phyloP scores from a whole-genome alignment of 2,888 invertebrate species.

The Heteropelma amictum region DNA sequence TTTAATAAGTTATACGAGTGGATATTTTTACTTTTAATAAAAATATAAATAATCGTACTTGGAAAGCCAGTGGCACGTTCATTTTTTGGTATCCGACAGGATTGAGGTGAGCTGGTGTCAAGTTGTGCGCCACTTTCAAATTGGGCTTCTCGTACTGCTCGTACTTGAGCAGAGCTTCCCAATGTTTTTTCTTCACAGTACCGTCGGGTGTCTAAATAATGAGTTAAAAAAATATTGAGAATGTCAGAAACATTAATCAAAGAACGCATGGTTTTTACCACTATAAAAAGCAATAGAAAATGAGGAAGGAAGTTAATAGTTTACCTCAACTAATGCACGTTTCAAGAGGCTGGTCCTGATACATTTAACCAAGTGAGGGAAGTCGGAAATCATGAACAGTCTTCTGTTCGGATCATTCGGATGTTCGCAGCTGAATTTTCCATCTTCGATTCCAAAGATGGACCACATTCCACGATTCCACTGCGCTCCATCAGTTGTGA shows the following conservation, averaged over 20 bases:
- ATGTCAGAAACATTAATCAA: too few relatives aligned
- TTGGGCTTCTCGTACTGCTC: neutral
- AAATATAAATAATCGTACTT: neutral
- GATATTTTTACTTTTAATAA: neutral
- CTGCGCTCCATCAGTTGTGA: constrained; percentile 61
- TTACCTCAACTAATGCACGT: too few relatives aligned
- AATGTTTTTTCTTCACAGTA: neutral
- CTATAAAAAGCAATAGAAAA: too few relatives aligned
- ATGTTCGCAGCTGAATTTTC: constrained; percentile 58
- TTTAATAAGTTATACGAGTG: neutral
- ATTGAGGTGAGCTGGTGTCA: constrained; percentile 1
- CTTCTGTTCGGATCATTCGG: constrained; percentile 45
- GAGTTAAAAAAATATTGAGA: too few relatives aligned
- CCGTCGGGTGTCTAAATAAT: neutral
- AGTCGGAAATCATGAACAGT: constrained; percentile 63
- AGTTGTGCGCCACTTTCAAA: neutral
- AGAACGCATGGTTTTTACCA: too few relatives aligned
- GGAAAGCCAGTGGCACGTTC: constrained; percentile 8
- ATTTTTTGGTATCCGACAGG: constrained; percentile 2
- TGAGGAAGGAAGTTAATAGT: too few relatives aligned
- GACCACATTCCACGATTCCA: constrained; percentile 65
- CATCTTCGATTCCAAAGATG: constrained; percentile 49
- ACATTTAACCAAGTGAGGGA: constrained; percentile 29
- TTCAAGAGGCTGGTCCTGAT: too few relatives aligned
- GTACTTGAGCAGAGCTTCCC: neutral